Base-by-base conservation (phyloP, 2,113 vertebrate genomes). In the Sinocyclocheilus anophthalmus region DNA sequence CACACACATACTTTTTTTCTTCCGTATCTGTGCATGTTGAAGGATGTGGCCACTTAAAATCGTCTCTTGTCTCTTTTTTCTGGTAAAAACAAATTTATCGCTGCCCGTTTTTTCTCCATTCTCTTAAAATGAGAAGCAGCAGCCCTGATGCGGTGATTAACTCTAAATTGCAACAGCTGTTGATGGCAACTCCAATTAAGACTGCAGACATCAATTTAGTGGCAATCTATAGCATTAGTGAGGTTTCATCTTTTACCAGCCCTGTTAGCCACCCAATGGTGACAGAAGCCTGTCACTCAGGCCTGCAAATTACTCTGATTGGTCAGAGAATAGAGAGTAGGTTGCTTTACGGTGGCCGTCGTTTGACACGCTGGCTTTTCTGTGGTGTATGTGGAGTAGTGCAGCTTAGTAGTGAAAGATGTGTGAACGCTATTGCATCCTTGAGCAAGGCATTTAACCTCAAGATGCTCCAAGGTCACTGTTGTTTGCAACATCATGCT, bases 101-200 rank as follows among this genome's bases (percentile, higher is more conserved):
- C 61, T 86, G 57, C 30, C 55, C 50, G 70, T 88, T 84, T 86
- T 5, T 16, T 2, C 48, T 77, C 48, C 50, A 73, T 84, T 69
- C 81, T 59, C 81, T 84, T 84, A 59, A 59, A 84, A 84, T 81
- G 80, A 75, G 81, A 37, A 72, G 70, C 76, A 22, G 63, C 45
- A 53, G 72, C 67, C 81, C 78, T 75, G 87, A 50, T 82, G 85
- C n/a, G 11, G 88, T 86, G 85, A 88, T 89, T 86, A 90, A 87
- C 81, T 83, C 77, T 73, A 81, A 88, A 90, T 87, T 33, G 87
- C 81, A 86, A 87, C 85, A 90, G 85, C 85, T 90, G 89, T 88
- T 90, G 82, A 83, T 79, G 87, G 89, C 89, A 88, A 76, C 45
- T 88, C 50, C 86, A 88, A 90, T 90, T 90, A 90, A 83, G 79